Evolutionary conservation across 2,797 vertebrate species (phyloP), one percentile per base, ranked within the genome.

Genomic region (Petrocephalus schoutedeni): DNA sequence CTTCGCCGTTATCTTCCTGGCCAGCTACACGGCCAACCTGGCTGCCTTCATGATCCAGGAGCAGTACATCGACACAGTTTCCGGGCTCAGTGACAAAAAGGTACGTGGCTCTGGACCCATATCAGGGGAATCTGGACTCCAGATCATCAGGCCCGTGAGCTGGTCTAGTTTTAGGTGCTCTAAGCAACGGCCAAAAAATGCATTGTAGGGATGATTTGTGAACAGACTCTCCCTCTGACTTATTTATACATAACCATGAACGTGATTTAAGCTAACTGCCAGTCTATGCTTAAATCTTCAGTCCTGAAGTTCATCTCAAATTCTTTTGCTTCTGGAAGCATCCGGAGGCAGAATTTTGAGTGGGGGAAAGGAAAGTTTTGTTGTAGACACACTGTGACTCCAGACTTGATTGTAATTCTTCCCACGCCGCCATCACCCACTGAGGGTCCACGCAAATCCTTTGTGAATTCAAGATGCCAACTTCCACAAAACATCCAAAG

Each of bases 41-140:
- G 98, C 98, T 0, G 98, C 98, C 90, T 99, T 99, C 91, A 99
- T 99, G 98, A 99, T 99, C 95, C 98, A 99, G 93, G 98, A 99
- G 95, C 98, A 99, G 86, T 99, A 99, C 93, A 98, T 99, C 0
- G 98, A 99, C 94, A 99, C 98, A 0, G 98, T 99, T 88, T 99
- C 98, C 0, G 98, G 98, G 85, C 96, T 99, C 88, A 99, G 98
- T 0, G 98, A 99, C 95, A 98, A 97, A 92, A 99, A 99, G 97
- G 98, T 99, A 91, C 90, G 93, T 77, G 61, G 54, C 3, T 19
- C 53, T 41, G 53, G 80, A 51, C 16, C n/a, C 12, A 6, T 23
- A 51, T 83, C 45, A 54, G 10, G 80, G 19, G 7, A 80, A n/a
- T 32, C 16, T 5, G n/a, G 28, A 80, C 74, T 67, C 64, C 64